phyloP scores from a whole-genome alignment of 2,113 vertebrate species.

The Anolis sagrei region DNA sequence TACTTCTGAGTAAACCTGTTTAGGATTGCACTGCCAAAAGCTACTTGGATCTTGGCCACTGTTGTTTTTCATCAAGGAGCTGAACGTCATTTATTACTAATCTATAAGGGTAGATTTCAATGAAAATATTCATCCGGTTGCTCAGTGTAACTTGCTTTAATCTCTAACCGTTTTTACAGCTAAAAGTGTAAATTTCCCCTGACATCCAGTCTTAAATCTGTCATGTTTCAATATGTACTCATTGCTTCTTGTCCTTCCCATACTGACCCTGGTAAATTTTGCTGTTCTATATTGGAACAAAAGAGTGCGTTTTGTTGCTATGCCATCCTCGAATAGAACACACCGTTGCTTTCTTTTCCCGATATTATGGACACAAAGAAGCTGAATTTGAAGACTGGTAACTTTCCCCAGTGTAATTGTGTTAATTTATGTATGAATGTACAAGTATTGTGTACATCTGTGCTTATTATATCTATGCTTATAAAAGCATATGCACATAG shows the following conservation, averaged over 20 bases:
- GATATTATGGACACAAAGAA: neutral
- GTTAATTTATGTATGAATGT: neutral
- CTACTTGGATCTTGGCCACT: neutral
- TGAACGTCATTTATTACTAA: neutral
- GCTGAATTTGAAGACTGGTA: neutral
- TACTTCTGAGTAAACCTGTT: neutral
- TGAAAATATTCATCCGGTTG: neutral
- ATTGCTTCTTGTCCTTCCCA: neutral
- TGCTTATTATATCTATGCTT: neutral
- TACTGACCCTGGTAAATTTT: neutral
- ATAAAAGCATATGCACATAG: neutral
- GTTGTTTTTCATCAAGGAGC: neutral
- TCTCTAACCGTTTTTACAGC: neutral
- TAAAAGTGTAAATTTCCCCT: neutral
- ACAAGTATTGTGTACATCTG: neutral
- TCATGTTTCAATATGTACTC: neutral
- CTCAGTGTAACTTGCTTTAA: neutral
- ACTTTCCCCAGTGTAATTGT: neutral
- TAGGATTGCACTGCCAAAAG: neutral
- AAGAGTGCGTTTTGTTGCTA: neutral
- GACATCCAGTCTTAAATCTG: neutral
- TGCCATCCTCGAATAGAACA: neutral
- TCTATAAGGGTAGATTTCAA: neutral
- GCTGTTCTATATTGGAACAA: neutral
- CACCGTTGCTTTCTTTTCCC: neutral